A percentile compares a stretch with the other conserved stretches of the same genome.
phyloP scores from a whole-genome alignment of 2,113 vertebrate species.

The Phoenicopterus ruber region DNA sequence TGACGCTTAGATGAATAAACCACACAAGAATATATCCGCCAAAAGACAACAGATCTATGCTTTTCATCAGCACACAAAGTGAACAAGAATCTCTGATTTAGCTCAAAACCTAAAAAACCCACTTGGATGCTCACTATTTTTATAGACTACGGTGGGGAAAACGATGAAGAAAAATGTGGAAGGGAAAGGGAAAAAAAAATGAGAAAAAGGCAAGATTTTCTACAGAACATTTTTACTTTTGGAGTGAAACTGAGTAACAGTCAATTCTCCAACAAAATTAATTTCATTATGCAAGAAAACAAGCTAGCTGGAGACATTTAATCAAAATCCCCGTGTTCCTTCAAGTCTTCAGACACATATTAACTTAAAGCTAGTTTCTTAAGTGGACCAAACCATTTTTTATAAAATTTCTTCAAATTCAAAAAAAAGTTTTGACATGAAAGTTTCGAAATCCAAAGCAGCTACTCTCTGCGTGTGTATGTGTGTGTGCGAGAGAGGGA shows the following conservation, averaged over 20 bases:
- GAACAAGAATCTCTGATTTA: neutral
- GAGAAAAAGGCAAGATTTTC: neutral
- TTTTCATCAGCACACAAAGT: neutral
- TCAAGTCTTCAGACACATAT: neutral
- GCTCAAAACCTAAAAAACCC: neutral
- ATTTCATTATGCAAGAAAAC: neutral
- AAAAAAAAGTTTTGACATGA: neutral
- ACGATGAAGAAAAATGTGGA: neutral
- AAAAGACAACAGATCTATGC: neutral
- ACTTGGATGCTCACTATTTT: neutral
- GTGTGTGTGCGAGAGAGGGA: neutral
- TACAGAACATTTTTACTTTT: neutral
- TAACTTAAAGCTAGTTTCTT: neutral
- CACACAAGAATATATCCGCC: neutral
- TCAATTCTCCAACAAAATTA: neutral
- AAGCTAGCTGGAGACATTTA: neutral
- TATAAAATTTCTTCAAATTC: neutral
- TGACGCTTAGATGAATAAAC: neutral
- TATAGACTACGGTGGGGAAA: neutral
- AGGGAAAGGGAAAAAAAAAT: fast-evolving
- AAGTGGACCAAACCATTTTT: neutral
- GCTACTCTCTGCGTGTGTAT: neutral
- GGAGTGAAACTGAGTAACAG: neutral
- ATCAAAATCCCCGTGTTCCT: neutral
- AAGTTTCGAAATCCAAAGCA: neutral